Base-by-base conservation (phyloP, 2,113 vertebrate genomes). In the Formicarius rufipectus region DNA sequence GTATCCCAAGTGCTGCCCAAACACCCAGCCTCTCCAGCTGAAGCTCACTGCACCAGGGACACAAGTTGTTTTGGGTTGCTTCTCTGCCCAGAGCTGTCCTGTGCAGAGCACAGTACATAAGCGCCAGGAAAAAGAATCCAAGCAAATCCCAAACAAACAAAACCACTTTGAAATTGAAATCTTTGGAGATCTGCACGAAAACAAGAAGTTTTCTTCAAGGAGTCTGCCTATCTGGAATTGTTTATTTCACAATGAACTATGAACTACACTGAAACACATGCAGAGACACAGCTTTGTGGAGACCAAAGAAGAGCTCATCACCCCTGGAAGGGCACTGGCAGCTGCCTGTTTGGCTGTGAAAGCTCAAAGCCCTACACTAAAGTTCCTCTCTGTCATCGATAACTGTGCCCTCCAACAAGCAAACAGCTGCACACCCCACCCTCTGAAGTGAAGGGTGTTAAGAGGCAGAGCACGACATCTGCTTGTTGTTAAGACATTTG, bases 1-100 rank as follows among this genome's bases (percentile, higher is more conserved):
- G 42, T 53, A 23, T 49, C 21, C 39, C 49, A 47, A 44, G 6
- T 0, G 0, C 42, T 27, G 20, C 24, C 60, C 11, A 5, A 19
- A 74, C 49, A 49, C 31, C 30, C 76, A 22, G 14, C 1, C 11
- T 35, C 60, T 40, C 21, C 52, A 10, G n/a, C 27, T 42, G 30
- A 12, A 33, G 40, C 12, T 42, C 3, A 0, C 44, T 2, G 0
- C 16, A n/a, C 14, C 27, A 45, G n/a, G 14, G 44, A 68, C 39
- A 59, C 42, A 30, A 30, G 25, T 22, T 24, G 50, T 21, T 45
- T 3, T 2, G 39, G 30, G 39, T 7, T 73, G 28, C 17, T 87
- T 79, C 58, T 60, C 39, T 69, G 74, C 49, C 40, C 74, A 79
- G 42, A 67, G 56, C n/a, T 40, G 19, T 27, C 9, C 39, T 4